Base-by-base conservation (phyloP, 2,888 invertebrate species). In the Lissonota sp. region DNA sequence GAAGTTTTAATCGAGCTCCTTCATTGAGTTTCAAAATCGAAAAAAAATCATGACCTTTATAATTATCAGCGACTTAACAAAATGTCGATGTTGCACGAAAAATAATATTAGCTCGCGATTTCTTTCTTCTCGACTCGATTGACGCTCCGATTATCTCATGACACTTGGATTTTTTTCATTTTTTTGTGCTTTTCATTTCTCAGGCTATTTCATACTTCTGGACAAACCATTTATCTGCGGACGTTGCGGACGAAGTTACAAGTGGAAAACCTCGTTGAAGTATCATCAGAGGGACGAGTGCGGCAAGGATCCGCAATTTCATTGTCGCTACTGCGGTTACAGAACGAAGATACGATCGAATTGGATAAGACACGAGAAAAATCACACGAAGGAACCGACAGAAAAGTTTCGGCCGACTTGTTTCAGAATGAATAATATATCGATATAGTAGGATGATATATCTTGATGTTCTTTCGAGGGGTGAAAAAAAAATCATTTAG, bases 261-360 rank as follows among this genome's bases (percentile, higher is more conserved):
- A 86, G 67, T 85, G 86, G 84, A 86, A 84, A 63, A 83, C 85
- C 12, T 87, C 88, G n/a, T 77, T 88, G 66, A 94, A 95, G 14
- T 95, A 95, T 7, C 96, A 96, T 93, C 96, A 95, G 92, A 95
- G 95, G 92, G 96, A 87, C 74, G 92, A 92, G 64, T 92, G 92
- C 72, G 92, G 91, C 42, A 90, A 90, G 77, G 86, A 88, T 39
- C 89, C 89, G 69, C 85, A 86, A 39, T 90, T 88, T 69, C 79
- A 83, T 60, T 93, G 92, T 77, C 85, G 87, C 42, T 86, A 84
- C 46, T 93, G 92, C 80, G 72, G 79, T 4, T 89, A 87, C 57
- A 87, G 82, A 74, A 89, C 90, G 6, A 89, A 90, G 77, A 87
- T 87, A 66, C 83, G 86, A 4, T 84, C 88, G 0, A 87, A 88